Evolutionary conservation across 1,140 invertebrate genomes (phyloP), one percentile per base, ranked within the genome.

Genomic region (Lepidurus packardi): DNA sequence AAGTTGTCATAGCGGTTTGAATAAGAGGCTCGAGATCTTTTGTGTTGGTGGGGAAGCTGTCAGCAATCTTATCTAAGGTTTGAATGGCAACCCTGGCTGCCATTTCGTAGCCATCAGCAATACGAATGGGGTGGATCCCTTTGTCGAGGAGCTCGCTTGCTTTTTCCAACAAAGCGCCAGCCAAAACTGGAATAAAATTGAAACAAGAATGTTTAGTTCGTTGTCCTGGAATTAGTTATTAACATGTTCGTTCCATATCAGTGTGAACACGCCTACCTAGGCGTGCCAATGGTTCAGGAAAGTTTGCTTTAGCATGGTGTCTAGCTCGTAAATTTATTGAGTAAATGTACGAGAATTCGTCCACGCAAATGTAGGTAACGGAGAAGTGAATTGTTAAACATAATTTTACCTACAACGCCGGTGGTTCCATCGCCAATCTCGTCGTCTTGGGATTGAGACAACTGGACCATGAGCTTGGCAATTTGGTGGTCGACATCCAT

Each of bases 401-500:
- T 42, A 43, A 8, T 83, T 85, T 81, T 82, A 91, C 90, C 94
- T 78, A 99, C 98, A 83, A 99, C 98, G 41, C 98, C 98, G 77
- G 98, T 99, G 13, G 98, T 99, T 65, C 98, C 98, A 89, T 99
- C 98, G 34, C 98, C 98, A 84, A 99, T 99, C 88, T 99, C 98
- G 88, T 99, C 96, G 87, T 99, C 98, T 85, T 99, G 98, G 78
- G 97, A 98, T 85, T 99, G 96, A 13, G 96, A 97, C 73, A 99
- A 86, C 84, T 99, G 95, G 16, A 99, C 98, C 90, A 99, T 93
- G 6, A 99, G 86, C 84, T 99, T 99, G 42, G 96, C 98, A 83
- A 99, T 96, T 88, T 99, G 93, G 86, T 99, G 97, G 24, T 99
- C 96, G 13, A 99, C 95, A 87, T 99, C 97, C 98, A 99, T 99